Evolutionary conservation across 1,140 invertebrate species (phyloP).

Genomic region (Sycophaga agraensis): DNA sequence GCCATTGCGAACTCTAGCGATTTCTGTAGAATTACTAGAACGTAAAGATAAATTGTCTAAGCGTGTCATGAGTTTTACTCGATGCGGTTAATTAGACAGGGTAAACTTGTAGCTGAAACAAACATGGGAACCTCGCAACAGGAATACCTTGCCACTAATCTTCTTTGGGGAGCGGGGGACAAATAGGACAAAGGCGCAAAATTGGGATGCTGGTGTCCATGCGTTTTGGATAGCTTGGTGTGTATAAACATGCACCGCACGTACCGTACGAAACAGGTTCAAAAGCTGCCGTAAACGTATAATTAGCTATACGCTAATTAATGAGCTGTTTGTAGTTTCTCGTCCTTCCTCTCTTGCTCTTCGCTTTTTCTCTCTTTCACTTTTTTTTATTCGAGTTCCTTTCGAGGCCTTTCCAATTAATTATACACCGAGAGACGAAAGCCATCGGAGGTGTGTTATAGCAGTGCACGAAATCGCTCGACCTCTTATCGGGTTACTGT

Average conservation of each 20-base stretch:
- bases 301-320: constrained; percentile 47
- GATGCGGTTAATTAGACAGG: constrained; percentile 40
- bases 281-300: constrained; percentile 30
- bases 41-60: too few relatives aligned
- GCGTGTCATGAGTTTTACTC: constrained; percentile 5
- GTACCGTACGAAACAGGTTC: background rate
- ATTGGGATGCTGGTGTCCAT: background rate
- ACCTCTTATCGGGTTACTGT: background rate
- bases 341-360: background rate
- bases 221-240: background rate
- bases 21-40: too few relatives aligned
- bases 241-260: too few relatives aligned
- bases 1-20: too few relatives aligned
- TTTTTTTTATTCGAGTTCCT: background rate
- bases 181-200: constrained; percentile 32
- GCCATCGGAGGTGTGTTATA: background rate
- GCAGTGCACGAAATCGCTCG: background rate
- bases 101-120: constrained; percentile 43
- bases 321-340: constrained; percentile 24
- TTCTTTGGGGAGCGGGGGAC: constrained; percentile 33
- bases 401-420: background rate
- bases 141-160: constrained; percentile 36
- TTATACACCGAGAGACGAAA: constrained; percentile 11
- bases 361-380: background rate
- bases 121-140: constrained; percentile 32